Evolutionary conservation across 2,113 vertebrate species (phyloP).

Genomic region (Osmerus eperlanus): DNA sequence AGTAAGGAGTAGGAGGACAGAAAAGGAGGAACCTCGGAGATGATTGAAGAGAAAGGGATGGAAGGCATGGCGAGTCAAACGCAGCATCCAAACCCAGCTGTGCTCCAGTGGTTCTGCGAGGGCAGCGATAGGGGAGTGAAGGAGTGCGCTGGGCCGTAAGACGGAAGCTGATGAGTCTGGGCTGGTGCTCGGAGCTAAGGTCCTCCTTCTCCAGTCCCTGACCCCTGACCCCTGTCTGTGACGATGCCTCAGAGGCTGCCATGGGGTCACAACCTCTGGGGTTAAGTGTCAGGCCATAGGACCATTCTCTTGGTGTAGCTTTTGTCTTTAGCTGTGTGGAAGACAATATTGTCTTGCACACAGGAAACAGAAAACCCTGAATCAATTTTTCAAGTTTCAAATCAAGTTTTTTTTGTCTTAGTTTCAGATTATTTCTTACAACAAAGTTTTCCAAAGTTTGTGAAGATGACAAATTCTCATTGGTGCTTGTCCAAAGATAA

Average conservation of each 20-base stretch:
- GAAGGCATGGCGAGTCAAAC: not conserved
- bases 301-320: too few relatives aligned
- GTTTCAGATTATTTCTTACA: too few relatives aligned
- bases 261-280: conserved; percentile 20
- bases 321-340: not conserved
- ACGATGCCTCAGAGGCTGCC: conserved; percentile 42
- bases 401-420: too few relatives aligned
- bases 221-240: conserved; percentile 36
- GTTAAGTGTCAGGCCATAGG: too few relatives aligned
- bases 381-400: too few relatives aligned
- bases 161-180: conserved; percentile 39
- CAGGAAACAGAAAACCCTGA: too few relatives aligned
- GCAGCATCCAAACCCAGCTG: not conserved
- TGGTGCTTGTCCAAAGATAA: too few relatives aligned
- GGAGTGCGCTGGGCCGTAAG: conserved; percentile 26
- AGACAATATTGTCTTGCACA: not conserved
- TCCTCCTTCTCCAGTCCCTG: too few relatives aligned
- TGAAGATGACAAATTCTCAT: too few relatives aligned
- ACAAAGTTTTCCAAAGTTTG: too few relatives aligned
- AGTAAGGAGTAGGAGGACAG: not conserved
- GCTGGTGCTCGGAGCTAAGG: too few relatives aligned
- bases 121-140: not conserved
- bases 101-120: conserved; percentile 9
- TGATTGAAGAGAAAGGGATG: not conserved
- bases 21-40: not conserved